These are phyloP conservation scores for Scaptomyza tumidula DNA, from an alignment of 2,888 invertebrate genomes.

Conservation along the genomic window DNA sequence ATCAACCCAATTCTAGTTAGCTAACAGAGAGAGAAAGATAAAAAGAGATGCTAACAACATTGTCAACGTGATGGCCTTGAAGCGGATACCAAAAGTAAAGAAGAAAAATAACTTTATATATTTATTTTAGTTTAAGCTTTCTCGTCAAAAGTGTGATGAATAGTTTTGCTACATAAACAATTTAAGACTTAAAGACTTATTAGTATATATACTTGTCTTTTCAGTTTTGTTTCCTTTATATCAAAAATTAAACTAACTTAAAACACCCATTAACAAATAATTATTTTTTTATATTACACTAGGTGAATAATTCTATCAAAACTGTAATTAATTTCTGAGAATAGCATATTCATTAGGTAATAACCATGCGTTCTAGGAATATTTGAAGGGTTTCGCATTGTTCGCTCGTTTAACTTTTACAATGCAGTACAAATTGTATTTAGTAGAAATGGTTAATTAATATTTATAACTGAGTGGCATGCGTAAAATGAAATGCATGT, in stretches of 20 bases:
- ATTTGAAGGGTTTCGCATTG: background rate
- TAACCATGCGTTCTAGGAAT: background rate
- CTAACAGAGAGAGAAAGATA: background rate
- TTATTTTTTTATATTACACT: no score
- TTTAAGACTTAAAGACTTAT: background rate
- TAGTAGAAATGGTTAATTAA: constrained; percentile 65
- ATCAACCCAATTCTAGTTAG: constrained; percentile 24
- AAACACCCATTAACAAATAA: no score
- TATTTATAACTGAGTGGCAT: constrained; percentile 59
- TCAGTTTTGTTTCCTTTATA: background rate
- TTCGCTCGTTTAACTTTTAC: background rate
- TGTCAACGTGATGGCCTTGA: constrained; percentile 39
- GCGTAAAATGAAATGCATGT: constrained; percentile 58
- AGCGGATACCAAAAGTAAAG: constrained; percentile 20
- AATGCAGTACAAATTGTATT: constrained; percentile 23
- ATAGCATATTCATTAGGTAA: background rate
- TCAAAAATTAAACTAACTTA: no score
- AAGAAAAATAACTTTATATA: background rate
- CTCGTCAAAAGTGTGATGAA: constrained; percentile 4
- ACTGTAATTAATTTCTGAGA: background rate
- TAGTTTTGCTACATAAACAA: background rate
- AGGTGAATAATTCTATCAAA: no score
- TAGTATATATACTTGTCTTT: no score
- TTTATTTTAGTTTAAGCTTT: background rate
- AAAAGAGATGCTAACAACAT: constrained; percentile 17